Base-by-base conservation (phyloP, 2,888 invertebrate genomes). In the Mellilla xanthometata region DNA sequence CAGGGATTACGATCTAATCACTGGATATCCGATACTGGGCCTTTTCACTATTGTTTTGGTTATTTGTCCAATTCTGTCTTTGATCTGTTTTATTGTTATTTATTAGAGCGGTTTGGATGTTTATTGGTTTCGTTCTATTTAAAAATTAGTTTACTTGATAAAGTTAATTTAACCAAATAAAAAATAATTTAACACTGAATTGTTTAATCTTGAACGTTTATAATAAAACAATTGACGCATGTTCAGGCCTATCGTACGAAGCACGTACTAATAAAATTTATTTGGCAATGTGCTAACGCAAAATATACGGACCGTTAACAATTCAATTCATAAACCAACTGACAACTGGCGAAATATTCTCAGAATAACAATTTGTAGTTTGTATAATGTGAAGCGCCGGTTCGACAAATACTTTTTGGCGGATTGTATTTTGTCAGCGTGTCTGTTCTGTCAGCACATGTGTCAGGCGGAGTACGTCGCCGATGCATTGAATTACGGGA, bases 401-500 rank as follows among this genome's bases (percentile, higher is more conserved):
- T 49, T 52, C 44, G 33, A 33, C 36, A 38, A 46, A 50, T 39
- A 45, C 31, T 46, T 51, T 51, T 30, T 27, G 38, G 27, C 43
- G 45, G 43, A 50, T 45, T 49, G 39, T 52, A 44, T 54, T 57
- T 42, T 34, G 39, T 39, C 52, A 51, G 39, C 43, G 4, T 36
- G 23, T 27, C 12, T 40, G 46, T 46, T 22, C 24, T 50, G 54
- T 57, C 60, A 57, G 46, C 51, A 49, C 47, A 48, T 56, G 40
- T 54, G 48, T 42, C 45, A 52, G 45, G 54, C 56, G 40, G 9
- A 13, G 23, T 23, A 12, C 39, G 35, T 42, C 70, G 71, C 69
- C 73, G 71, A 76, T 81, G 76, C 82, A 83, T 86, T 83, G 81
- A 82, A 85, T 85, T 82, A 84, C 81, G 68, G 57, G 73, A 79